A percentile compares a stretch with the other conserved stretches of the same genome.
These are phyloP conservation scores for Bactericera cockerelli DNA, from an alignment of 1,140 invertebrate species.

Conservation along the genomic window DNA sequence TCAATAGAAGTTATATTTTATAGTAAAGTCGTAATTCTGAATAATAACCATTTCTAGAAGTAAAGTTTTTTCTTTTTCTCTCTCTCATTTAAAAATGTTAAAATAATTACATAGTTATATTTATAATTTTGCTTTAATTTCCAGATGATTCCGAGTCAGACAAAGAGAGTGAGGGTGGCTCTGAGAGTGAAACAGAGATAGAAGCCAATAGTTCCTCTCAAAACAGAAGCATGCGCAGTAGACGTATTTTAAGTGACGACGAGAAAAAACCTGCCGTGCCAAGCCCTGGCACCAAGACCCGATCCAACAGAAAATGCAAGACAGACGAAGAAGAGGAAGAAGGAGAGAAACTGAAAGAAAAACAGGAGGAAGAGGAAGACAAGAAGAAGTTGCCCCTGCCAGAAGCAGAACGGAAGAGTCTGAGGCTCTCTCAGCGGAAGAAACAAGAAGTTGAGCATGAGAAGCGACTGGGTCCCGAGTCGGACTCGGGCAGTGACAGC, in stretches of 20 bases:
- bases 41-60: too few species aligned
- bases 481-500: slow-evolving; percentile 12
- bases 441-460: slow-evolving; percentile 16
- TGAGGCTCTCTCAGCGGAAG: background rate
- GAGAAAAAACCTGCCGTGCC: slow-evolving; percentile 12
- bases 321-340: slow-evolving; percentile 28
- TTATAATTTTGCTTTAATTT: slow-evolving; percentile 11
- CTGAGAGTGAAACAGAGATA: slow-evolving; percentile 23
- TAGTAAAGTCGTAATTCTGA: too few species aligned
- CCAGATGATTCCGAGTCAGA: slow-evolving; percentile 20
- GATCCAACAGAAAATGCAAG: background rate
- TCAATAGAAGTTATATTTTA: too few species aligned
- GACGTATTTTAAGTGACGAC: slow-evolving; percentile 22
- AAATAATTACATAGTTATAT: too few species aligned
- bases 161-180: slow-evolving; percentile 33
- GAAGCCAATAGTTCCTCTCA: slow-evolving; percentile 16
- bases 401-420: slow-evolving; percentile 8
- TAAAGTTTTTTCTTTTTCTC: too few species aligned
- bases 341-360: slow-evolving; percentile 26
- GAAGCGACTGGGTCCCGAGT: slow-evolving; percentile 13
- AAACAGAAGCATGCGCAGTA: slow-evolving; percentile 20
- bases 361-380: slow-evolving; percentile 10
- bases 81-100: too few species aligned
- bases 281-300: background rate
- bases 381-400: background rate